A percentile compares a stretch with the other conserved stretches of the same genome.
Conservation (phyloP, 2,888 invertebrate species). For the Andrena flavipes region DNA sequence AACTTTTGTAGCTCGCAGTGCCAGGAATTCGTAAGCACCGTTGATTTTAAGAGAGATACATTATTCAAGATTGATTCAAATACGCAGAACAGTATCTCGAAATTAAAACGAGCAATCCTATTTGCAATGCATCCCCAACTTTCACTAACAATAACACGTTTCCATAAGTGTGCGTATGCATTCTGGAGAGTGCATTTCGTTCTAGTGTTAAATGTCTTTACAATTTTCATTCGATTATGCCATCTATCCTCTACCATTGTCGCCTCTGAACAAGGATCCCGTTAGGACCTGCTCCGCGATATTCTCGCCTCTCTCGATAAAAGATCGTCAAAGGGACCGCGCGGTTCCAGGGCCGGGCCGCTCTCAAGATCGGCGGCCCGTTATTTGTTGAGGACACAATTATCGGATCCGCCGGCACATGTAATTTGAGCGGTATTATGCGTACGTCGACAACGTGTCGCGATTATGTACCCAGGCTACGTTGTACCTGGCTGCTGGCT, state of each 20-base stretch:
- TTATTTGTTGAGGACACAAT: constrained; percentile 78
- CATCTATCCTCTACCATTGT: not conserved
- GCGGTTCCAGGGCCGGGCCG: constrained; percentile 31
- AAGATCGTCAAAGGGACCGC: constrained; percentile 13
- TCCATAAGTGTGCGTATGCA: not conserved
- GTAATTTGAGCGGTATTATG: constrained; percentile 76
- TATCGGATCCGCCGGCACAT: constrained; percentile 75
- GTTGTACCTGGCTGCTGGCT: constrained; percentile 33
- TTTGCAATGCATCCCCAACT: constrained; percentile 17
- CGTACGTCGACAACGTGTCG: constrained; percentile 78
- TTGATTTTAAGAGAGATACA: not conserved
- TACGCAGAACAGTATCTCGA: not conserved
- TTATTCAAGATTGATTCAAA: not conserved
- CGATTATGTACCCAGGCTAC: constrained; percentile 75
- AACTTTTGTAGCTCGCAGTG: not conserved
- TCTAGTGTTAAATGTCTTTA: too few species aligned
- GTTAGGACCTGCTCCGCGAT: not conserved
- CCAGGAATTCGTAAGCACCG: not conserved
- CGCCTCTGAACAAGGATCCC: not conserved
- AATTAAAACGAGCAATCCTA: constrained; percentile 7
- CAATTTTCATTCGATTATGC: too few species aligned
- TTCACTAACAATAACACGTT: constrained; percentile 22
- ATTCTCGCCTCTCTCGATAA: not conserved
- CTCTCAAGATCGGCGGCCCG: constrained; percentile 46
- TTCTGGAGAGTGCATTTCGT: constrained; percentile 7